These are phyloP conservation scores for Lepeophtheirus salmonis DNA, from an alignment of 1,140 invertebrate genomes.

Conservation along the genomic window DNA sequence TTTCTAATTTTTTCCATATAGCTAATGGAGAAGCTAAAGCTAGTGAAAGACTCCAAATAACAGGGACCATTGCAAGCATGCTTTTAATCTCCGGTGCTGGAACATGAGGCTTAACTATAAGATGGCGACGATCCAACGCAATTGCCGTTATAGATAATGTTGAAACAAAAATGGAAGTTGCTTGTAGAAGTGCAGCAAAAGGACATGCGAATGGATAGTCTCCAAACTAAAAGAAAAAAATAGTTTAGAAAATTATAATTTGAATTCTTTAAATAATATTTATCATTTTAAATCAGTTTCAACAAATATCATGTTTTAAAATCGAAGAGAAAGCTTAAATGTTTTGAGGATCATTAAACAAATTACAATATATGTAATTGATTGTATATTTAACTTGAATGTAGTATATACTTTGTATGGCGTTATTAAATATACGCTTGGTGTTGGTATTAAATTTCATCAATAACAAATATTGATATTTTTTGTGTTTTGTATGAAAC, in stretches of 20 bases:
- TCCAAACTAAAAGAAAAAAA: slow-evolving; percentile 5
- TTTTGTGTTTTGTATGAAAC: too few species aligned
- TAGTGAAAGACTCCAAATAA: slow-evolving; percentile 6
- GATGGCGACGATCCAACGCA: slow-evolving; percentile 33
- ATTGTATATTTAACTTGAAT: too few species aligned
- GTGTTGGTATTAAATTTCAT: too few species aligned
- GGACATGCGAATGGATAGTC: slow-evolving; percentile 31
- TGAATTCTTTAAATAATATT: too few species aligned
- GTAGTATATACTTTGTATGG: too few species aligned
- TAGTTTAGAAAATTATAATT: background rate
- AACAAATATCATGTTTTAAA: too few species aligned
- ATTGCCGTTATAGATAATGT: slow-evolving; percentile 35
- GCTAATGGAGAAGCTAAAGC: slow-evolving; percentile 1
- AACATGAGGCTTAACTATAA: slow-evolving; percentile 17
- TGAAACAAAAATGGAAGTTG: slow-evolving; percentile 34
- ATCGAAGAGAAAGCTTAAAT: too few species aligned
- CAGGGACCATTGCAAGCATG: background rate
- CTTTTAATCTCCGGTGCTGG: background rate
- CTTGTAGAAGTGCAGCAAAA: slow-evolving; percentile 34
- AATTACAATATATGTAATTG: too few species aligned
- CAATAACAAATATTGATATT: too few species aligned
- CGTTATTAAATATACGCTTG: too few species aligned
- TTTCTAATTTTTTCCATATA: slow-evolving; percentile 5
- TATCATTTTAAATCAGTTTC: too few species aligned
- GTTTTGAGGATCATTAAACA: too few species aligned